phyloP scores from a whole-genome alignment of 1,140 invertebrate species.

The Camponotus floridanus region DNA sequence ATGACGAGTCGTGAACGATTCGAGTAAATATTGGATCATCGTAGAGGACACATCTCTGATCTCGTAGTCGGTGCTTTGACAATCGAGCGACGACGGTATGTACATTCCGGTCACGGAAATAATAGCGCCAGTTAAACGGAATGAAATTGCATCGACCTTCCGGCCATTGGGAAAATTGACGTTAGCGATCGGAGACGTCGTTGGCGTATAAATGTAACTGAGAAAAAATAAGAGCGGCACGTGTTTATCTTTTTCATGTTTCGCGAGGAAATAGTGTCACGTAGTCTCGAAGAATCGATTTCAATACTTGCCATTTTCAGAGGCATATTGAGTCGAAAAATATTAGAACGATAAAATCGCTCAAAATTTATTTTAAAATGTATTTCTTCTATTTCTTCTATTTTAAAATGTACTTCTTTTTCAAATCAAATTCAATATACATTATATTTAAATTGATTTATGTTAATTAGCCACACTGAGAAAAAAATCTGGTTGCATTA shows the following conservation, averaged over 20 bases:
- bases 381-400: neutral
- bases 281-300: neutral
- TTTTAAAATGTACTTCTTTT: neutral
- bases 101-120: conserved; percentile 53
- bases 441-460: neutral
- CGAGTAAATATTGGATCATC: conserved; percentile 8
- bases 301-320: neutral
- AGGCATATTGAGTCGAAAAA: neutral
- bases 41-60: neutral
- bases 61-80: neutral
- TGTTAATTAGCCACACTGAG: neutral
- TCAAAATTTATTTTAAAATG: neutral
- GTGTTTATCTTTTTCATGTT: neutral
- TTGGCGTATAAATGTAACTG: conserved; percentile 29
- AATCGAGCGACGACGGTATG: conserved; percentile 9
- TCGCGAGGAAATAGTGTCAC: neutral
- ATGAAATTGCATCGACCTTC: conserved; percentile 40
- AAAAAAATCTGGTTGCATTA: no score
- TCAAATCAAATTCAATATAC: neutral
- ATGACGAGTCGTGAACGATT: neutral
- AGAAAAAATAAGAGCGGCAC: conserved; percentile 20
- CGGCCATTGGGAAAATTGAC: conserved; percentile 39
- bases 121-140: conserved; percentile 50
- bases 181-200: conserved; percentile 16
- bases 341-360: neutral